A percentile compares a stretch with the other conserved stretches of the same genome.
These are phyloP conservation scores for Sclerurus mexicanus DNA, from an alignment of 2,113 vertebrate genomes.

Conservation along the genomic window DNA sequence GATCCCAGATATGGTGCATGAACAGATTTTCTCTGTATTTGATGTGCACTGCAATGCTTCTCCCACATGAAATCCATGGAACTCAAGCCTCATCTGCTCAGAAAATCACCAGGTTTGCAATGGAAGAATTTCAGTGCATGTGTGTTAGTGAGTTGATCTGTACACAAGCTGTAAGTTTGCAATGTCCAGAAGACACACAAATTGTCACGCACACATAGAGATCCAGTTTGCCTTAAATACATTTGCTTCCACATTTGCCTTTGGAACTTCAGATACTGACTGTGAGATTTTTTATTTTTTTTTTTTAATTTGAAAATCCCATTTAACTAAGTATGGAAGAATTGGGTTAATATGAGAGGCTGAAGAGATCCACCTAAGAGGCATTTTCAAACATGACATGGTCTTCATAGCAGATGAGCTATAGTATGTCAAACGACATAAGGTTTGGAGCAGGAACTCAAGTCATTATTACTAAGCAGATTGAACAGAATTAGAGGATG, in stretches of 20 bases:
- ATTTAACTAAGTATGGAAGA: not conserved
- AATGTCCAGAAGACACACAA: not conserved
- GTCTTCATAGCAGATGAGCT: not conserved
- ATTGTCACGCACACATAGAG: not conserved
- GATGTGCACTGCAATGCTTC: not conserved
- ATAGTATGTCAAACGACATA: not conserved
- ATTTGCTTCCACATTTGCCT: not conserved
- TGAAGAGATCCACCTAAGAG: not conserved
- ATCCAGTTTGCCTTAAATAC: not conserved
- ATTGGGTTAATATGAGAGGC: not conserved
- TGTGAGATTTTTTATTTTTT: not conserved
- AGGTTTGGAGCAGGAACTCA: not conserved
- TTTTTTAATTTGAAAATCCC: not conserved
- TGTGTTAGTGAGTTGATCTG: not conserved
- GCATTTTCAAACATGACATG: not conserved
- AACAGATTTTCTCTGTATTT: not conserved
- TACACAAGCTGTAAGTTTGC: not conserved
- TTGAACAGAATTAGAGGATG: not conserved
- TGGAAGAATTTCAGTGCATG: not conserved
- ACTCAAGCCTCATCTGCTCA: not conserved
- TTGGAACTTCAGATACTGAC: not conserved
- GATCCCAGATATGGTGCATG: not conserved
- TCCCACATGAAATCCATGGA: not conserved
- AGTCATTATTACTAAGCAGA: not conserved
- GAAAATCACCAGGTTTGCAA: not conserved